These are phyloP conservation scores for Cyanoliseus patagonus DNA, from an alignment of 2,113 vertebrate species.

Conservation along the genomic window DNA sequence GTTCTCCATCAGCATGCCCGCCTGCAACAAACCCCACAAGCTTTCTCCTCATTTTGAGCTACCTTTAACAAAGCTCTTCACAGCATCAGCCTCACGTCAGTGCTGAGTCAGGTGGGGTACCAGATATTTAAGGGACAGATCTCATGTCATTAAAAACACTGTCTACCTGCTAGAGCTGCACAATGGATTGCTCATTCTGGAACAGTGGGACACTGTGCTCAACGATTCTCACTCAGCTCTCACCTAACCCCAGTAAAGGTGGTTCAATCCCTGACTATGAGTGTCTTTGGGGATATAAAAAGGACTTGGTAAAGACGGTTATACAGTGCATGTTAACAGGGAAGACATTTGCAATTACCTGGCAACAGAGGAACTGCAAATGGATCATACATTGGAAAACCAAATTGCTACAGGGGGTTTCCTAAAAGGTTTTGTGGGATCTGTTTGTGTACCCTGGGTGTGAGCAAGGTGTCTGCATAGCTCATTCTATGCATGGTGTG, in stretches of 20 bases:
- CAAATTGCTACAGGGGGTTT: background rate
- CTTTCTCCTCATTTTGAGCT: background rate
- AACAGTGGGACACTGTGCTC: background rate
- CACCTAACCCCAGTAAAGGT: background rate
- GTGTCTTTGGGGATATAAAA: background rate
- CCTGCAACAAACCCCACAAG: background rate
- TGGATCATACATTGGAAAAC: slow-evolving; percentile 1
- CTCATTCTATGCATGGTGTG: background rate
- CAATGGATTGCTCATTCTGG: background rate
- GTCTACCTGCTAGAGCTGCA: background rate
- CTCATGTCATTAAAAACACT: background rate
- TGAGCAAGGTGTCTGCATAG: background rate
- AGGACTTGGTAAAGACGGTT: background rate
- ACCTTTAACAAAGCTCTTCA: background rate
- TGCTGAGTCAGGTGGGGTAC: background rate
- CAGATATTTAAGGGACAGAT: background rate
- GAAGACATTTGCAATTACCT: slow-evolving; percentile 32
- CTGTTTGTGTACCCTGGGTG: background rate
- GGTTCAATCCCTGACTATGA: background rate
- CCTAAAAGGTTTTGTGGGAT: slow-evolving; percentile 30
- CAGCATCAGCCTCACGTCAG: background rate
- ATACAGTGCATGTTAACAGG: background rate
- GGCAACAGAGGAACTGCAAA: slow-evolving; percentile 13
- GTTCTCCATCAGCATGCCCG: background rate
- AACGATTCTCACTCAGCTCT: background rate